These are phyloP conservation scores for Synergus gifuensis DNA, from an alignment of 2,888 invertebrate genomes.

Conservation along the genomic window DNA sequence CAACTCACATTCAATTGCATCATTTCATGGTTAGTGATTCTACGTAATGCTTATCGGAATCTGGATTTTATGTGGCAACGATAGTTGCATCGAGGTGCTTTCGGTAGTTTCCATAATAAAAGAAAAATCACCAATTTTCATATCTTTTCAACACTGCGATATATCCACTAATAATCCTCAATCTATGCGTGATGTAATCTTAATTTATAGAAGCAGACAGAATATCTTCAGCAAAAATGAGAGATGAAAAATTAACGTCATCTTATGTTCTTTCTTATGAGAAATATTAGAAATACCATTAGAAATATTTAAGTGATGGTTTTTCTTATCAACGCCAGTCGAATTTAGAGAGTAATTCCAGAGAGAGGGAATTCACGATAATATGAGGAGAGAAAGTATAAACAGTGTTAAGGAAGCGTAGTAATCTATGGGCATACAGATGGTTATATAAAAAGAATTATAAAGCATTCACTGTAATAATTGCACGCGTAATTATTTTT, in stretches of 20 bases:
- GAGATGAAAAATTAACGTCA: background rate
- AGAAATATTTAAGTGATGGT: background rate
- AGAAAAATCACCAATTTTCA: conserved; percentile 29
- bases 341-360: background rate
- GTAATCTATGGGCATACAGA: background rate
- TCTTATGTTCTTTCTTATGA: background rate
- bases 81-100: conserved; percentile 51
- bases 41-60: conserved; percentile 57
- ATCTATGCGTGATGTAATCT: background rate
- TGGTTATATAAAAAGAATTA: conserved; percentile 39
- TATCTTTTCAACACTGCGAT: conserved; percentile 6
- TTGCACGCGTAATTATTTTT: conserved; percentile 37
- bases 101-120: conserved; percentile 42
- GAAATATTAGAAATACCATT: no score
- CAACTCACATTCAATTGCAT: conserved; percentile 53
- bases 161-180: conserved; percentile 8
- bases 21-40: conserved; percentile 56
- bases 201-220: background rate
- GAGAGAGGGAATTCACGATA: conserved; percentile 2
- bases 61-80: conserved; percentile 53
- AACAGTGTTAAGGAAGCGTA: conserved; percentile 33
- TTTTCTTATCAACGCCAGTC: background rate
- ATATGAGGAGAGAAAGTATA: conserved; percentile 21
- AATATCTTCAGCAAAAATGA: background rate
- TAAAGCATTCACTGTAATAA: conserved; percentile 24